These are phyloP conservation scores for Stenurella melanura DNA, from an alignment of 2,888 invertebrate genomes.

Conservation along the genomic window DNA sequence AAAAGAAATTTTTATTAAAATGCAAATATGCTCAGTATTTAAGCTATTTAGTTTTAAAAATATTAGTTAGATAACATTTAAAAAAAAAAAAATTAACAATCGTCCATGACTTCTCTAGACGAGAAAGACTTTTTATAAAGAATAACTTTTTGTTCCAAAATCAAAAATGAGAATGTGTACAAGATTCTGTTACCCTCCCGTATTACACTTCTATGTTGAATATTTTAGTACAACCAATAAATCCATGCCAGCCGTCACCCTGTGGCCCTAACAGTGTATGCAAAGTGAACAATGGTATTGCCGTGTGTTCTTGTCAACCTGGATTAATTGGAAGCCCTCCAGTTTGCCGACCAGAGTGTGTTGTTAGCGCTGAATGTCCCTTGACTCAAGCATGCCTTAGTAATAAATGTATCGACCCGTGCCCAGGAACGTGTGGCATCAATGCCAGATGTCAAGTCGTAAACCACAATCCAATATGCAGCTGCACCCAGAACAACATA, in stretches of 20 bases:
- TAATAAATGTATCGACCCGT: constrained; percentile 88
- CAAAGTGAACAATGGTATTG: constrained; percentile 75
- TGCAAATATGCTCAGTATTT: no score
- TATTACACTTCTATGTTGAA: background rate
- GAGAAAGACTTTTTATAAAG: no score
- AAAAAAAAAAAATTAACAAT: no score
- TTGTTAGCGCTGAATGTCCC: constrained; percentile 86
- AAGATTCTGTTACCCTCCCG: no score
- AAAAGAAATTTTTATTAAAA: no score
- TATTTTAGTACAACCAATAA: constrained; percentile 68
- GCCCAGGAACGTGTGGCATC: constrained; percentile 85
- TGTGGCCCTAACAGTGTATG: constrained; percentile 84
- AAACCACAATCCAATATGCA: constrained; percentile 88
- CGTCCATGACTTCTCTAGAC: no score
- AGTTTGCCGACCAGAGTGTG: constrained; percentile 86
- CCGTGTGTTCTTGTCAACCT: constrained; percentile 82
- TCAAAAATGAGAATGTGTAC: no score
- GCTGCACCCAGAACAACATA: constrained; percentile 80
- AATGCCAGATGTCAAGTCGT: constrained; percentile 85
- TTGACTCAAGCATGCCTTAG: constrained; percentile 86
- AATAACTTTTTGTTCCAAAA: no score
- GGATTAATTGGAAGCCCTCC: constrained; percentile 85
- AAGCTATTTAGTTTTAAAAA: no score
- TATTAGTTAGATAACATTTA: no score
- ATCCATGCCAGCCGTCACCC: constrained; percentile 83